phyloP scores from a whole-genome alignment of 2,888 invertebrate species.

The Scrobipalpa costella region DNA sequence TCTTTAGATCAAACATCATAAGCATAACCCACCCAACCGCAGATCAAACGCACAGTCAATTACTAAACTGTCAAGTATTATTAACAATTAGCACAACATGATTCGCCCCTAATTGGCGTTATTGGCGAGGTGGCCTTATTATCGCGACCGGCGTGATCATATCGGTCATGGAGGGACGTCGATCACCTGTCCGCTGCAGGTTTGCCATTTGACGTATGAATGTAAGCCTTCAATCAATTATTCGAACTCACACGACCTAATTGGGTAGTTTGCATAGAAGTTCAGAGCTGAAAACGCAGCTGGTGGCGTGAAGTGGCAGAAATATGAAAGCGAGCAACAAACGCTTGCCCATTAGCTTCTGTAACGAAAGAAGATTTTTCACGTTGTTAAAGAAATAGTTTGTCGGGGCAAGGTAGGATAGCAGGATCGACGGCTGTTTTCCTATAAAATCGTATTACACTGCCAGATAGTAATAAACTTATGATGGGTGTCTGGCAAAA shows the following conservation, averaged over 20 bases:
- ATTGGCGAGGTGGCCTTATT: conserved; percentile 5
- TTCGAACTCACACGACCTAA: conserved; percentile 1
- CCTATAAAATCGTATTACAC: no score
- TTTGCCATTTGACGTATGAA: conserved; percentile 51
- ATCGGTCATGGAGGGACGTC: conserved; percentile 29
- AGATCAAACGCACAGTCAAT: background rate
- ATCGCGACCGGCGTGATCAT: conserved; percentile 2
- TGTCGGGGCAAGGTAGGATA: no score
- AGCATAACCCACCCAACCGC: background rate
- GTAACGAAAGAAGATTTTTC: no score
- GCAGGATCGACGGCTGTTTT: no score
- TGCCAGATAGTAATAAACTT: no score
- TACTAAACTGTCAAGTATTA: background rate
- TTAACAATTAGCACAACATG: background rate
- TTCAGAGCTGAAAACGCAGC: conserved; percentile 36
- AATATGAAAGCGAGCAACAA: background rate
- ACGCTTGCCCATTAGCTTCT: no score
- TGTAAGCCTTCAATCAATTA: conserved; percentile 31
- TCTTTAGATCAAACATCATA: no score
- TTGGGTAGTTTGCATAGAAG: conserved; percentile 21
- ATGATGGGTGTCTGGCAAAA: no score
- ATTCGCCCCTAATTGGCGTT: conserved; percentile 2
- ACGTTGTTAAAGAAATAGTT: no score
- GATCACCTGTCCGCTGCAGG: conserved; percentile 30
- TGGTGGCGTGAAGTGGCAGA: background rate